Base-by-base conservation (phyloP, 2,797 vertebrate genomes). In the Lemur catta region DNA sequence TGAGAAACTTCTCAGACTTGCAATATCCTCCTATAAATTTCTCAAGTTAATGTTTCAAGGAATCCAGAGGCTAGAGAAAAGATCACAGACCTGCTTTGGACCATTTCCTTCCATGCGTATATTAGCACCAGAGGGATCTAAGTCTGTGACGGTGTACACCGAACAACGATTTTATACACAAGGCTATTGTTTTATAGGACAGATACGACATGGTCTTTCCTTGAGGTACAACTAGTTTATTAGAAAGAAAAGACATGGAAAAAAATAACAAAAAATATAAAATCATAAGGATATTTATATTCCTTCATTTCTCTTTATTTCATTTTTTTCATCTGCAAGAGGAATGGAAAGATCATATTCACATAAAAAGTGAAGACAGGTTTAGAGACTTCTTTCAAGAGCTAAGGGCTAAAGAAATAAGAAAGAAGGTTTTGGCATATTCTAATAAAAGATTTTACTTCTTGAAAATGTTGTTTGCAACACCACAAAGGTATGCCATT, bases 381-480 rank as follows among this genome's bases (percentile, higher is more conserved):
- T 30, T 93, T 91, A 67, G 22, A 67, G 30, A 76, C 26, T 88
- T 65, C 30, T 72, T 79, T 90, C 43, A 55, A 50, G 33, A 69
- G 22, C 30, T 61, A 28, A 69, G 14, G 5, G 6, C 11, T 65
- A 55, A 71, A 89, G 18, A 48, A 55, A 85, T 81, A 87, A 41
- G 0, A 52, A 14, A 43, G 1, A 28, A 14, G 55, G 63, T 33
- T 88, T 87, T 80, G 1, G 65, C 50, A 65, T 75, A 69, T 74
- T 93, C 71, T 55, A 91, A 91, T 59, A 91, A 86, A 78, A 0
- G 26, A 69, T 35, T 84, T 43, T 75, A 79, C 89, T 96, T 97
- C 72, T 97, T 78, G 72, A 98, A 97, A 91, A 38, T 71, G 30
- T 50, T 55, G 7, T 28, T 38, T 38, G 30, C 65, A 92, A 50